Conservation (phyloP, 2,797 vertebrate species). For the Centropyge bicolor region DNA sequence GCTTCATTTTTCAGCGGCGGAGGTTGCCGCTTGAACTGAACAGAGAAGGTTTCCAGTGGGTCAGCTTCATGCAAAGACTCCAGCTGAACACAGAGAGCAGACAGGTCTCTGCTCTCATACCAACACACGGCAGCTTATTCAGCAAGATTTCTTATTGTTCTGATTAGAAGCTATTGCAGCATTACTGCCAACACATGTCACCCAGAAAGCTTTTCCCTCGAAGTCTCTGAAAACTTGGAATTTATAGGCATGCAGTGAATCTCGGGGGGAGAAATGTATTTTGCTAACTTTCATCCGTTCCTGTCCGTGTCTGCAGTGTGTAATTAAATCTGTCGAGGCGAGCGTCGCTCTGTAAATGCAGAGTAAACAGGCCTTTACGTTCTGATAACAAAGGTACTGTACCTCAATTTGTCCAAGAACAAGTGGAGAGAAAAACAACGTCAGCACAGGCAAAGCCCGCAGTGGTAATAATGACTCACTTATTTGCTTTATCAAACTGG, state of each 20-base stretch:
- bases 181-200: slow-evolving; percentile 42
- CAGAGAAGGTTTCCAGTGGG: slow-evolving; percentile 18
- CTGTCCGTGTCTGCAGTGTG: slow-evolving; percentile 37
- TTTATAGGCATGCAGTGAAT: slow-evolving; percentile 25
- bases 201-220: slow-evolving; percentile 31
- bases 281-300: slow-evolving; percentile 32
- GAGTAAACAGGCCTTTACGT: slow-evolving; percentile 51
- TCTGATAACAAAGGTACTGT: slow-evolving; percentile 33
- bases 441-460: slow-evolving; percentile 41
- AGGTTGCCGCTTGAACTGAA: slow-evolving; percentile 6
- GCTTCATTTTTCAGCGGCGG: no score
- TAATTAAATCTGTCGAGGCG: slow-evolving; percentile 61
- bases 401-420: slow-evolving; percentile 39
- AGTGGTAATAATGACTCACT: slow-evolving; percentile 46
- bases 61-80: slow-evolving; percentile 11
- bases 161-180: slow-evolving; percentile 48
- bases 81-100: slow-evolving; percentile 10
- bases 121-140: slow-evolving; percentile 38
- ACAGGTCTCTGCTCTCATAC: slow-evolving; percentile 23
- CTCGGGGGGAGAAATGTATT: slow-evolving; percentile 25
- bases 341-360: slow-evolving; percentile 25
- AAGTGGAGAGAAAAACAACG: slow-evolving; percentile 24
- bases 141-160: slow-evolving; percentile 54
- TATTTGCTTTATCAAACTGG: slow-evolving; percentile 25
- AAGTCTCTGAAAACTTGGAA: slow-evolving; percentile 37